Evolutionary conservation across 2,113 vertebrate species (phyloP), one percentile per base, ranked within the genome.

Genomic region (Alethe castanea): DNA sequence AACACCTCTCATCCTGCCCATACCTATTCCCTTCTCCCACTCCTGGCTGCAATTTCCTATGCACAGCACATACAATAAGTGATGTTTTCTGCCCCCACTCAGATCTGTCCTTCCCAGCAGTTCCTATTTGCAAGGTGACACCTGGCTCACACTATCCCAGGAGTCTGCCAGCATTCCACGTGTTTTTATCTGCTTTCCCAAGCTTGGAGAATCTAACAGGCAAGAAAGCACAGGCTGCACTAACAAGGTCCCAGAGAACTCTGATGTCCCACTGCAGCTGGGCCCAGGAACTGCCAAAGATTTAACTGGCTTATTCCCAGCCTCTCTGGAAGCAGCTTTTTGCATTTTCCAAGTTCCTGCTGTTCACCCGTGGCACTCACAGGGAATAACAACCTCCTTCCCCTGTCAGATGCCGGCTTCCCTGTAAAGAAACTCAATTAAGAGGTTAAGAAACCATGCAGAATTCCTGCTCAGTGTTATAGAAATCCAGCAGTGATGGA

Each of bases 1-100:
- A 94, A 40, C 2, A 2, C 7, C 14, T 61, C 65, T 61, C 16
- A 11, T 70, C 40, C 50, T 87, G 40, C 52, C 29, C 0, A 0
- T 25, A 14, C 69, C 56, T 24, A 3, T 11, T 47, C 26, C 35
- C 24, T 82, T 64, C 67, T 64, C 52, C 54, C 10, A 6, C 44
- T 86, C 66, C 79, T 52, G 35, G 26, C 60, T 89, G 60, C 60
- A 15, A 20, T 60, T 83, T 54, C 77, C 67, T 72, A 69, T 3
- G 44, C 52, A 33, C 17, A 36, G 50, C 50, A 81, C 47, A 38
- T 12, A 33, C 10, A 62, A 4, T 1, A 19, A 81, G 23, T 17
- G 40, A 11, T 64, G 42, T 42, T 79, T 78, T 47, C 14, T 7
- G 7, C 14, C 47, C 38, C 5, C 6, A 3, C 15, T 17, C 8